phyloP scores from a whole-genome alignment of 2,888 invertebrate genomes.

The Antitype chi region DNA sequence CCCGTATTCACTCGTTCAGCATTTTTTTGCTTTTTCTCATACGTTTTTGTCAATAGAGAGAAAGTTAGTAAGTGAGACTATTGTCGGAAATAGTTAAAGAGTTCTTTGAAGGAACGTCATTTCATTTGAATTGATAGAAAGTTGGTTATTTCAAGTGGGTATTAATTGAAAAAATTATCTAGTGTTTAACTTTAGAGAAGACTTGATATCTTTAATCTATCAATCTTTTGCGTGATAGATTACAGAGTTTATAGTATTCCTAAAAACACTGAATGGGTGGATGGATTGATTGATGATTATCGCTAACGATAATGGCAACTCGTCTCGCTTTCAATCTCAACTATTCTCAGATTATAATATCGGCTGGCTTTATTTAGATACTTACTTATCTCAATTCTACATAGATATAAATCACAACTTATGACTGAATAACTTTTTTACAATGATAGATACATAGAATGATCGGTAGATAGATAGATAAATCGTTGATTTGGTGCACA shows the following conservation, averaged over 20 bases:
- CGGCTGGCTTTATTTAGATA: not conserved
- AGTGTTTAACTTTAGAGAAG: conserved; percentile 6
- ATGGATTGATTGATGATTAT: conserved; percentile 19
- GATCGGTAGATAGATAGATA: too few relatives aligned
- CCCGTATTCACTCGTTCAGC: not conserved
- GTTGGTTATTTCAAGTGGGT: conserved; percentile 9
- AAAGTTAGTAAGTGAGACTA: conserved; percentile 27
- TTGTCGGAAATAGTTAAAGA: conserved; percentile 35
- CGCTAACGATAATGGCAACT: not conserved
- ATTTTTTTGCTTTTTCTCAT: not conserved
- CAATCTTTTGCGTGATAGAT: not conserved
- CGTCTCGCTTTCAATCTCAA: not conserved
- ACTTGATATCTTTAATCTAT: not conserved
- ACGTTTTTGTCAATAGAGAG: conserved; percentile 24
- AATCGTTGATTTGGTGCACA: too few relatives aligned
- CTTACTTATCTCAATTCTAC: not conserved
- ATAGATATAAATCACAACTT: not conserved
- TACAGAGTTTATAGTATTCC: conserved; percentile 6
- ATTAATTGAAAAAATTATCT: conserved; percentile 8
- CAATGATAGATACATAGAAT: too few relatives aligned
- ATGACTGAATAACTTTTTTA: not conserved
- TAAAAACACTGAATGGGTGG: conserved; percentile 9
- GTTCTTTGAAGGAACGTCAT: conserved; percentile 19
- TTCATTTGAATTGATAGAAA: conserved; percentile 45
- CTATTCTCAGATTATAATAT: not conserved